Conservation (phyloP, 2,888 invertebrate genomes). For the Lepetodrilus schrolli region DNA sequence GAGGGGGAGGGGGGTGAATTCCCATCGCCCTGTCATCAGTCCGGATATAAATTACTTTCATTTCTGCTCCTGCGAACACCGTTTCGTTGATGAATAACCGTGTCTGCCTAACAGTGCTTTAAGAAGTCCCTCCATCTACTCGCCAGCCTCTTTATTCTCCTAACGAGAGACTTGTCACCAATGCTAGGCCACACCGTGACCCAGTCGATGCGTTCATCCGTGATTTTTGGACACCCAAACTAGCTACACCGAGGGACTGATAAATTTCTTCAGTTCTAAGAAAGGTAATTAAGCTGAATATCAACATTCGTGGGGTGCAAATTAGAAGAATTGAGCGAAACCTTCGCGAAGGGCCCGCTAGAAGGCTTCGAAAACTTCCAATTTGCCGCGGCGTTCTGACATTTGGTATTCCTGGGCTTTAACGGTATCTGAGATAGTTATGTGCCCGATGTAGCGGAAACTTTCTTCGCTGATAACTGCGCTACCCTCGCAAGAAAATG, state of each 20-base stretch:
- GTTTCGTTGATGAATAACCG: conserved; percentile 7
- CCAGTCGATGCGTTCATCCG: background rate
- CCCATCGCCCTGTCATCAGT: conserved; percentile 20
- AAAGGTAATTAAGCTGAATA: conserved; percentile 22
- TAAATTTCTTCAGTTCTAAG: conserved; percentile 26
- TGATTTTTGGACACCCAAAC: background rate
- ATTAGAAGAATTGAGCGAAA: conserved; percentile 16
- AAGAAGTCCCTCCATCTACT: conserved; percentile 10
- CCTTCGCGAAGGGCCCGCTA: background rate
- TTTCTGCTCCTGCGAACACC: conserved; percentile 7
- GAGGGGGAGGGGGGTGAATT: background rate
- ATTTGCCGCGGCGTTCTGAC: background rate
- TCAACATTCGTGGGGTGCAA: conserved; percentile 27
- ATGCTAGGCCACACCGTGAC: background rate
- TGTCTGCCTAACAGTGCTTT: conserved; percentile 4
- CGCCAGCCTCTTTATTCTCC: background rate
- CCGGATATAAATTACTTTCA: conserved; percentile 23
- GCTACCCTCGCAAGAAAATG: conserved; percentile 31
- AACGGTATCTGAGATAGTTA: conserved; percentile 29
- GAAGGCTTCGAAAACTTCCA: conserved; percentile 12
- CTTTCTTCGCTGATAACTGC: conserved; percentile 29
- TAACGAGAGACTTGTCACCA: conserved; percentile 4
- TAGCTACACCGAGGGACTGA: conserved; percentile 26
- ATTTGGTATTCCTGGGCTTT: background rate
- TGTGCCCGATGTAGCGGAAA: conserved; percentile 31